Conservation (phyloP, 2,888 invertebrate genomes). For the Pammene aurita region DNA sequence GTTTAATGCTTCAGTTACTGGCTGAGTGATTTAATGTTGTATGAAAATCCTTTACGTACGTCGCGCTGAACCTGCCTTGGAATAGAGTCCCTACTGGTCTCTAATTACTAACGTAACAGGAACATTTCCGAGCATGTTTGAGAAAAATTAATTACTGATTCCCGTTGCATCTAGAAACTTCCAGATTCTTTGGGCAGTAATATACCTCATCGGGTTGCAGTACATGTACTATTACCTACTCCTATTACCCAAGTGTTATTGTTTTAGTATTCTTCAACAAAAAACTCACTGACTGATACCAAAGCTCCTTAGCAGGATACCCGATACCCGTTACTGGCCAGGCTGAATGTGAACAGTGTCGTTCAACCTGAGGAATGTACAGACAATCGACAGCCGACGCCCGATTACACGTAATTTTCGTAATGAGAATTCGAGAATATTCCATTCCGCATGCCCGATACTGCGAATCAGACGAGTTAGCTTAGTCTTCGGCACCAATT, state of each 20-base stretch:
- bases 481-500: neutral
- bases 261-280: slow-evolving; percentile 3
- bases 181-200: no score
- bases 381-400: slow-evolving; percentile 46
- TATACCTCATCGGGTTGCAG: no score
- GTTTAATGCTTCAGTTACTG: no score
- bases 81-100: no score
- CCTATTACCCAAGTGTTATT: neutral
- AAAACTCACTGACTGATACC: slow-evolving; percentile 17
- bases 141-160: no score
- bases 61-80: no score
- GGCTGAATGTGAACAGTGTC: slow-evolving; percentile 41
- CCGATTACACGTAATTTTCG: slow-evolving; percentile 45
- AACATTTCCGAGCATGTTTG: no score
- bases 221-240: no score
- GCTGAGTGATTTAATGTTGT: no score
- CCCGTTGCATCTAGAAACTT: no score
- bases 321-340: slow-evolving; percentile 18
- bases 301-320: slow-evolving; percentile 12
- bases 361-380: slow-evolving; percentile 50
- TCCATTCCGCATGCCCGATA: neutral
- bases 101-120: no score
- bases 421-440: slow-evolving; percentile 33
- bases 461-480: neutral
- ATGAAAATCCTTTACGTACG: no score